Conservation (phyloP, 2,888 invertebrate species). For the Cactoblastis cactorum region DNA sequence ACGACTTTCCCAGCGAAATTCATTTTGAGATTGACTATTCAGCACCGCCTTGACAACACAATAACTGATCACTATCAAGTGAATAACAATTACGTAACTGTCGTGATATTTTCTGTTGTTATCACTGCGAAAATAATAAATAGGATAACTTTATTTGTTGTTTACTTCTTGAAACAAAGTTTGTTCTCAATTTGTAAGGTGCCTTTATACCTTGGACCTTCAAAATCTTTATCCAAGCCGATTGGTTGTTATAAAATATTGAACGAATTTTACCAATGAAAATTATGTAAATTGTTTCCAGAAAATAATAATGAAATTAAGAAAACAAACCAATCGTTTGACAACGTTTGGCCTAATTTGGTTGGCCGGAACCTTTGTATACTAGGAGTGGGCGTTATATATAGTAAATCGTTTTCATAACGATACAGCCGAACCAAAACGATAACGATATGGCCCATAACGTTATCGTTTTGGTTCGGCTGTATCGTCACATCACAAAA, state of each 20-base stretch:
- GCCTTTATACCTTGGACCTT: neutral
- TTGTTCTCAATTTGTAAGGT: neutral
- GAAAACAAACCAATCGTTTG: too few relatives aligned
- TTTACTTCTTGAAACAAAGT: neutral
- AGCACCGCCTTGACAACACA: neutral
- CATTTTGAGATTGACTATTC: slow-evolving; percentile 40
- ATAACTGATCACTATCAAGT: neutral
- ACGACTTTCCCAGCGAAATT: slow-evolving; percentile 86
- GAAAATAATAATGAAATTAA: too few relatives aligned
- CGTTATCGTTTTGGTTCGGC: too few relatives aligned
- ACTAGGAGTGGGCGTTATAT: too few relatives aligned
- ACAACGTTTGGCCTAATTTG: too few relatives aligned
- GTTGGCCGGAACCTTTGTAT: too few relatives aligned
- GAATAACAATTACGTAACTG: neutral
- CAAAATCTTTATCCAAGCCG: neutral
- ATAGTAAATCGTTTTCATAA: too few relatives aligned
- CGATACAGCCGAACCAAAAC: too few relatives aligned
- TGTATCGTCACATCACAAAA: too few relatives aligned
- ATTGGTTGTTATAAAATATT: neutral
- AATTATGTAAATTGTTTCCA: too few relatives aligned
- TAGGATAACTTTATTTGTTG: neutral
- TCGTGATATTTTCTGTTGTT: neutral
- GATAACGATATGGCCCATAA: too few relatives aligned
- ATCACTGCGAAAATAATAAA: neutral
- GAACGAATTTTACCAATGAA: too few relatives aligned